Conservation (phyloP, 2,797 vertebrate genomes). For the Acipenser ruthenus region DNA sequence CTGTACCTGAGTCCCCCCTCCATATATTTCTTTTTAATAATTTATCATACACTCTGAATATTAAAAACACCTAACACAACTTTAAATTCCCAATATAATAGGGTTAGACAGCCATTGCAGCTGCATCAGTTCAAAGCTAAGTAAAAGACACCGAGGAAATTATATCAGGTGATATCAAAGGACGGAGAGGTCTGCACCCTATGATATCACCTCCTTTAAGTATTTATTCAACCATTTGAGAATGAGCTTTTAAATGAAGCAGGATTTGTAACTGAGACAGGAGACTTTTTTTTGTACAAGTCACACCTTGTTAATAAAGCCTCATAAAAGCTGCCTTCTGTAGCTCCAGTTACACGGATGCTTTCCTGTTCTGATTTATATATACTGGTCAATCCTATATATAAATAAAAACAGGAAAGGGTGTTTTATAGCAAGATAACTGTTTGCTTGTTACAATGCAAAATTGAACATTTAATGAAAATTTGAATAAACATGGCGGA, state of each 20-base stretch:
- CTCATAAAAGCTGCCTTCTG: neutral
- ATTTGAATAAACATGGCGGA: too few species aligned
- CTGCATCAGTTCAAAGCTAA: conserved; percentile 4
- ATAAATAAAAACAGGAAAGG: too few species aligned
- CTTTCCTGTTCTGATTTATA: too few species aligned
- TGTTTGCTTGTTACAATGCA: too few species aligned
- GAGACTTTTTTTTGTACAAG: neutral
- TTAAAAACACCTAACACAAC: neutral
- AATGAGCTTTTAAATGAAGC: neutral
- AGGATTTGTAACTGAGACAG: neutral
- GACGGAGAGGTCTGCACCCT: conserved; percentile 11
- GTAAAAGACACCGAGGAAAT: conserved; percentile 8
- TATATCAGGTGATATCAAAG: conserved; percentile 7
- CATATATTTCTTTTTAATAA: too few species aligned
- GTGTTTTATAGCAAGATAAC: too few species aligned
- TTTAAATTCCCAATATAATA: conserved; percentile 17
- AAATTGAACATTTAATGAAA: too few species aligned
- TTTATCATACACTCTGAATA: too few species aligned
- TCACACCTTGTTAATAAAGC: neutral
- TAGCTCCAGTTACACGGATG: too few species aligned
- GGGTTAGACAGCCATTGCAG: conserved; percentile 1
- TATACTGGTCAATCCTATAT: too few species aligned
- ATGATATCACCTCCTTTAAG: conserved; percentile 13
- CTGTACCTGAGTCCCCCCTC: too few species aligned
- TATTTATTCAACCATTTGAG: conserved; percentile 23